Base-by-base conservation (phyloP, 2,888 invertebrate genomes). In the Bugulina stolonifera region DNA sequence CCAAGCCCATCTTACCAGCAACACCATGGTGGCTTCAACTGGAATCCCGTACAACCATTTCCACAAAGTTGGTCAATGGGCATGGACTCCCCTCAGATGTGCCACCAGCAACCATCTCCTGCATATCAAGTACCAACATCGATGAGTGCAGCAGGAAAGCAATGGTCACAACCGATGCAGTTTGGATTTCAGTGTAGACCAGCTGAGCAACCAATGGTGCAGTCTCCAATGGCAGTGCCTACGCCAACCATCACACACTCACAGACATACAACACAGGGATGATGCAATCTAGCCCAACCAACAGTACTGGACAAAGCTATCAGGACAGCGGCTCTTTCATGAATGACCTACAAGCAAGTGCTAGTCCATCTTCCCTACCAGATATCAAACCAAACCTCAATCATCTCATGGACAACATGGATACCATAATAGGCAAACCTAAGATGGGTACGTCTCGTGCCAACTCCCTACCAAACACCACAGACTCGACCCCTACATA, bases 131-230 rank as follows among this genome's bases (percentile, higher is more conserved):
- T 32, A 18, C 32, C 64, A 29, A 64, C 64, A 2, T 64, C 64
- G 2, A 64, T 64, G 32, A 27, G 25, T 10, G 34, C 14, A 14
- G 5, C 27, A 14, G 32, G 27, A 25, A 64, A 64, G 64, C 64
- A 64, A n/a, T 64, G 64, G 64, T 5, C 64, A 32, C 64, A 64
- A n/a, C 64, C 64, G n/a, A 64, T 64, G 64, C 64, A 32, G 32
- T 22, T 64, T 32, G 64, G 64, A 32, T 64, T 64, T 32, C 34
- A 22, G 27, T 25, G 29, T 32, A 25, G 64, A 14, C 27, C 64
- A 25, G 64, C 27, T 2, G 64, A 64, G 32, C 64, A 64, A n/a
- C 64, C 22, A 2, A 64, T 64, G 29, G 64, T 32, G n/a, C 64
- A 64, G 29, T 64, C 64, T 5, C 64, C 64, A 64, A 64, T 64